These are phyloP conservation scores for Sinelater perroti DNA, from an alignment of 2,888 invertebrate genomes.

Conservation along the genomic window DNA sequence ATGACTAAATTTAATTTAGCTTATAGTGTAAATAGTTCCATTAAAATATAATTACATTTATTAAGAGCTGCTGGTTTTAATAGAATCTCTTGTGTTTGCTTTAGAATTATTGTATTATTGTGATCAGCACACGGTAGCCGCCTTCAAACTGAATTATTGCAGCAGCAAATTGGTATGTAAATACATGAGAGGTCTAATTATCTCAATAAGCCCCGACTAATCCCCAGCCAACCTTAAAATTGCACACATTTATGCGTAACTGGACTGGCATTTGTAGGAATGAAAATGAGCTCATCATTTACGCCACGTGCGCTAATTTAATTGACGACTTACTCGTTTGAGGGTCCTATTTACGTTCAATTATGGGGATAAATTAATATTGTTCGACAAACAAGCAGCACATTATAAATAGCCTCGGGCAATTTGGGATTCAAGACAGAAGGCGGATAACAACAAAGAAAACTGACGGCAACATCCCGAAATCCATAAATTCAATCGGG, in stretches of 20 bases:
- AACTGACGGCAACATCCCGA: background rate
- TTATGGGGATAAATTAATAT: constrained; percentile 11
- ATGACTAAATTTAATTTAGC: too few relatives aligned
- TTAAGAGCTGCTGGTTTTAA: too few relatives aligned
- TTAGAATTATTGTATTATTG: too few relatives aligned
- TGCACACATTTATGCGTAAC: constrained; percentile 10
- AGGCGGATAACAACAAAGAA: background rate
- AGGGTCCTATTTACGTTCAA: constrained; percentile 17
- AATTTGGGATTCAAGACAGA: background rate
- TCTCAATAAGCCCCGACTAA: constrained; percentile 1
- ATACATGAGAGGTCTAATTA: constrained; percentile 9
- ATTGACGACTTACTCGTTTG: constrained; percentile 8
- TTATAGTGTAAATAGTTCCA: too few relatives aligned
- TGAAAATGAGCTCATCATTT: constrained; percentile 9
- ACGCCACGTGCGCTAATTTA: constrained; percentile 12
- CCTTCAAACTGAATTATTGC: constrained; percentile 3
- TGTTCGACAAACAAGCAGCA: constrained; percentile 5
- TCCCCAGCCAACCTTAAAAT: constrained; percentile 20
- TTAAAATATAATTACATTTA: too few relatives aligned
- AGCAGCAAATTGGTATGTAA: constrained; percentile 2
- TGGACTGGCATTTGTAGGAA: constrained; percentile 3
- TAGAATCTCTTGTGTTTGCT: too few relatives aligned
- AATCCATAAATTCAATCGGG: background rate
- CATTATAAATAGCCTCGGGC: too few relatives aligned
- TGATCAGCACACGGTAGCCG: too few relatives aligned